Evolutionary conservation across 2,113 vertebrate genomes (phyloP), one percentile per base, ranked within the genome.

Genomic region (Sceloporus tristichus): DNA sequence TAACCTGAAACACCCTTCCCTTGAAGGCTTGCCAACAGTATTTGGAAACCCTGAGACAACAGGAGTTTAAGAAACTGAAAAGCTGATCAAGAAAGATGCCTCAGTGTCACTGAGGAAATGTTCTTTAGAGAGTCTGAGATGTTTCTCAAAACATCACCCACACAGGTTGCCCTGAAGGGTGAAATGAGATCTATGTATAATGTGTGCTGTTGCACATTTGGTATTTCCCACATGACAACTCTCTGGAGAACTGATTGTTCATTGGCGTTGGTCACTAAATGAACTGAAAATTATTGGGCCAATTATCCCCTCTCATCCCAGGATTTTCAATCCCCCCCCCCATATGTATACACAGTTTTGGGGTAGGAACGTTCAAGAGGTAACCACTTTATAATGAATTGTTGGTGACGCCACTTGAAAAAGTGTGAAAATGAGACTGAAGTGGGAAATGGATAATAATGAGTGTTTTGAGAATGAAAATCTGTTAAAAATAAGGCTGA

Each of bases 31-130:
- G 71, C n/a, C 59, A 38, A 27, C 29, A 27, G 62, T n/a, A 16
- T 76, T 27, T n/a, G 9, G 59, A 85, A 85, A 29, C 16, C n/a
- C 34, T n/a, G 38, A n/a, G 21, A 66, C 16, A 70, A 27, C 8
- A 27, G 53, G 40, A 77, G n/a, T 29, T 23, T 38, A 18, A 27
- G 38, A 68, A 16, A 9, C 40, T 66, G 34, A 83, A 54, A 83
- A 88, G 13, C 73, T 68, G 9, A 87, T 76, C 18, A 66, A 76
- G 73, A 66, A 83, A 83, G 87, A 38, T n/a, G 9, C 68, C 80
- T 77, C 59, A 2, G 29, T 48, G 40, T 66, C 19, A 27, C n/a
- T 13, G 10, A 62, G 40, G 84, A 65, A 66, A 34, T 77, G 80
- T 42, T 82, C 27, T 77, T 62, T 53, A 38, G 59, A 66, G 29